These are phyloP conservation scores for Subanguina moxae DNA, from an alignment of 1,140 invertebrate species.

Conservation along the genomic window DNA sequence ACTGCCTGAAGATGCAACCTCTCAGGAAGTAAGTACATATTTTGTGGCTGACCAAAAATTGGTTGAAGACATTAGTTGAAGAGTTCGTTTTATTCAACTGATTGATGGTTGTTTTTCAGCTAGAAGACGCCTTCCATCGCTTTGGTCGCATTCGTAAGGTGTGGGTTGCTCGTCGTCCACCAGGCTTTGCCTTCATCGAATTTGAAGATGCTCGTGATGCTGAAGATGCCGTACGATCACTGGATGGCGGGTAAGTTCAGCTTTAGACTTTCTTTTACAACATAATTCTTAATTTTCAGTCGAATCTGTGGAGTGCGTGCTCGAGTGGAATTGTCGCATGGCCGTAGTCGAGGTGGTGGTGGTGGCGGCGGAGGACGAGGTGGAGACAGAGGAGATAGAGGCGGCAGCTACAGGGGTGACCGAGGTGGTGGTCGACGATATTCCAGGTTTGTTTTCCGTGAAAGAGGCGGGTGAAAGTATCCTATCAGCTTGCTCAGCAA, in stretches of 20 bases:
- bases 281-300: constrained; percentile 33
- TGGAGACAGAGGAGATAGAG: constrained; percentile 38
- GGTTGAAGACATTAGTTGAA: too few species aligned
- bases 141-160: constrained; percentile 88
- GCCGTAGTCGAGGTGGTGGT: constrained; percentile 42
- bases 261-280: constrained; percentile 10
- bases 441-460: background rate
- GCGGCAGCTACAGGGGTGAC: constrained; percentile 22
- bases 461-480: too few species aligned
- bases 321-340: constrained; percentile 52
- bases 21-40: constrained; percentile 44
- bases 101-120: constrained; percentile 61
- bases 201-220: constrained; percentile 90
- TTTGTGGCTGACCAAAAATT: too few species aligned
- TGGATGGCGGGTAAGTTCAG: constrained; percentile 71
- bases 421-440: constrained; percentile 23
- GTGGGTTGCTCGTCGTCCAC: constrained; percentile 87
- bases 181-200: constrained; percentile 91
- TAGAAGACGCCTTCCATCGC: constrained; percentile 87
- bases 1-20: constrained; percentile 63
- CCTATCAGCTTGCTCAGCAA: too few species aligned
- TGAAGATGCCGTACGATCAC: constrained; percentile 82
- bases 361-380: constrained; percentile 37
- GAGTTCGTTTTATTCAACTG: too few species aligned
- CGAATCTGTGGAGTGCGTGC: constrained; percentile 58